Conservation (phyloP, 2,113 vertebrate genomes). For the Hyperopisus bebe region DNA sequence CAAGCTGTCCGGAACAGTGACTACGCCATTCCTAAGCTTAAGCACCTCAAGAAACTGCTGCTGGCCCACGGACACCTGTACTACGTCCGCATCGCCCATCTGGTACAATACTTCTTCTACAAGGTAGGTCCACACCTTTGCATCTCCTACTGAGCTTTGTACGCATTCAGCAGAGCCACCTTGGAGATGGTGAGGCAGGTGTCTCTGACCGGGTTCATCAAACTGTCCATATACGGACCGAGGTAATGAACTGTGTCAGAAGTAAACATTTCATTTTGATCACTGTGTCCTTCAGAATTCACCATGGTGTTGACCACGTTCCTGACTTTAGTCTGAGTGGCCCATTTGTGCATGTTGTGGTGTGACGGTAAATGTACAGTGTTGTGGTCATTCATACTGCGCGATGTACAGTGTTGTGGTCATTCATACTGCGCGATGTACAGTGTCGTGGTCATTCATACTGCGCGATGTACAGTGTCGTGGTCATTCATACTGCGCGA, state of each 20-base stretch:
- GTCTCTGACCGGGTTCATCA: background rate
- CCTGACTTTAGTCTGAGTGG: background rate
- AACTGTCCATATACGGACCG: background rate
- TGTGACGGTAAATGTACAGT: background rate
- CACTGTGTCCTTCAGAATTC: background rate
- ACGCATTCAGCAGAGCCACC: background rate
- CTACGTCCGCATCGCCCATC: slow-evolving; percentile 94
- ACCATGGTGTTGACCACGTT: background rate
- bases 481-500: too few species aligned
- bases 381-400: too few species aligned
- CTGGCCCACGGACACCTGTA: slow-evolving; percentile 95
- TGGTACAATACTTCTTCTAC: slow-evolving; percentile 99
- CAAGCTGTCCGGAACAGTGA: slow-evolving; percentile 96
- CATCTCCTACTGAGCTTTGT: background rate
- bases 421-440: too few species aligned
- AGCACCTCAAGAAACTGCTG: slow-evolving; percentile 86
- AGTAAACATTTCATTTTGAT: background rate
- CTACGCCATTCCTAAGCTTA: slow-evolving; percentile 94
- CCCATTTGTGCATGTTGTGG: background rate
- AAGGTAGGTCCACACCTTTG: slow-evolving; percentile 70
- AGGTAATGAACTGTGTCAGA: background rate
- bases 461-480: too few species aligned
- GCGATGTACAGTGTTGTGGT: too few species aligned
- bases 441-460: too few species aligned
- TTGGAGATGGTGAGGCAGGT: background rate